phyloP scores from a whole-genome alignment of 2,888 invertebrate species.

The Erebia ligea region DNA sequence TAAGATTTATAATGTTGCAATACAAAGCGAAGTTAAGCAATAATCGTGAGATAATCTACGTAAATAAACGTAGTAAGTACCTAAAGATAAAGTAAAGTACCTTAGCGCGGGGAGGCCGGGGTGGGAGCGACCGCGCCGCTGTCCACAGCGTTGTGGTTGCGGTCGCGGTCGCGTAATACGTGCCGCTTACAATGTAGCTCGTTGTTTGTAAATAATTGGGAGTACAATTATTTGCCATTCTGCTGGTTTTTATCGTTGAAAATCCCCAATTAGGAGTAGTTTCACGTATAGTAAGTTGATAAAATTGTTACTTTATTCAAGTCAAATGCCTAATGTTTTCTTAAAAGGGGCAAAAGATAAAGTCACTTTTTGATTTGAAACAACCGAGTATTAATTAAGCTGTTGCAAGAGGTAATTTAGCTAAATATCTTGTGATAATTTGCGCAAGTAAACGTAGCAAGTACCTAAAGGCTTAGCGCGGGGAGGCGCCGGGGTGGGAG shows the following conservation, averaged over 20 bases:
- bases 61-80: constrained; percentile 25
- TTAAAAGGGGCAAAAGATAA: too few species aligned
- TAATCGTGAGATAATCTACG: constrained; percentile 9
- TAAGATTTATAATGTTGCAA: background rate
- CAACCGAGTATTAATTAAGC: background rate
- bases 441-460: constrained; percentile 13
- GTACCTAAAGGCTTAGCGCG: constrained; percentile 51
- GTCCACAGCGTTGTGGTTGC: constrained; percentile 52
- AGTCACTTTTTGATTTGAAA: background rate
- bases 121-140: constrained; percentile 42
- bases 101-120: constrained; percentile 47
- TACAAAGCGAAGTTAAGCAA: background rate
- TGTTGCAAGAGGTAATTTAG: background rate
- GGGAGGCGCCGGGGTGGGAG: constrained; percentile 38
- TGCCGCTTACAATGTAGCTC: constrained; percentile 44
- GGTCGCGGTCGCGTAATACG: constrained; percentile 55
- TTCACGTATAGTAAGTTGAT: too few species aligned
- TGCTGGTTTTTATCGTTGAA: background rate
- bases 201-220: constrained; percentile 38
- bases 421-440: constrained; percentile 8
- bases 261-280: too few species aligned
- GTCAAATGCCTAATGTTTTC: too few species aligned
- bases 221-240: constrained; percentile 24
- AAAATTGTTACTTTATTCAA: too few species aligned
- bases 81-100: too few species aligned